Evolutionary conservation across 2,797 vertebrate genomes (phyloP), one percentile per base, ranked within the genome.

Genomic region (Decapterus maruadsi): DNA sequence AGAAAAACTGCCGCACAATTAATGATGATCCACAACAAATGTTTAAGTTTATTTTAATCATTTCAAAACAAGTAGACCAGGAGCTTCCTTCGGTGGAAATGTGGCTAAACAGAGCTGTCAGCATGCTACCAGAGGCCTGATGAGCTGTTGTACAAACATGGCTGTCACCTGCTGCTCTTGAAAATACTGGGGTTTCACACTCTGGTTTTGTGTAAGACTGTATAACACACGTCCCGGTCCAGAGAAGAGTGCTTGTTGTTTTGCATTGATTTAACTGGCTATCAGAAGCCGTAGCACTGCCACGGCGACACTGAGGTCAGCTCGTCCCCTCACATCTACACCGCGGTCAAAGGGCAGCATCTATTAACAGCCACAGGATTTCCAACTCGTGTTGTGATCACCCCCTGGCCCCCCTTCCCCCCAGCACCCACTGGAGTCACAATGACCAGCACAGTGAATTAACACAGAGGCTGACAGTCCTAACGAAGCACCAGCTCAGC

Each of bases 101-200:
- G 31, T 4, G 6, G 31, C 31, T 22, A 16, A 22, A 20, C 7
- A 60, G 38, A 42, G 36, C 13, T 6, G 40, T 26, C 3, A 26
- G 20, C 20, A 2, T 53, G 51, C 51, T 3, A 12, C 51, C 16
- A 43, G 13, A 8, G 16, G 3, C n/a, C 48, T 5, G 48, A 4
- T 51, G n/a, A 20, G 31, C 31, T 34, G 31, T 34, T 26, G 26
- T 26, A 26, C 26, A 26, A 26, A 26, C 26, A 26, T 34, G 31
- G 31, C 31, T 34, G 31, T 51, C 51, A 12, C 20, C 5, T 22
- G 20, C 50, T 53, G 13, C 4, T 5, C 20, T 53, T 12, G 12
- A 11, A 31, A 17, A 8, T 31, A 19, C 22, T 56, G 66, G 8
- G 42, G 42, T 57, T 36, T 76, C 13, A 76, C 65, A 71, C 59